Conservation (phyloP, 2,113 vertebrate species). For the Macquaria ambigua region DNA sequence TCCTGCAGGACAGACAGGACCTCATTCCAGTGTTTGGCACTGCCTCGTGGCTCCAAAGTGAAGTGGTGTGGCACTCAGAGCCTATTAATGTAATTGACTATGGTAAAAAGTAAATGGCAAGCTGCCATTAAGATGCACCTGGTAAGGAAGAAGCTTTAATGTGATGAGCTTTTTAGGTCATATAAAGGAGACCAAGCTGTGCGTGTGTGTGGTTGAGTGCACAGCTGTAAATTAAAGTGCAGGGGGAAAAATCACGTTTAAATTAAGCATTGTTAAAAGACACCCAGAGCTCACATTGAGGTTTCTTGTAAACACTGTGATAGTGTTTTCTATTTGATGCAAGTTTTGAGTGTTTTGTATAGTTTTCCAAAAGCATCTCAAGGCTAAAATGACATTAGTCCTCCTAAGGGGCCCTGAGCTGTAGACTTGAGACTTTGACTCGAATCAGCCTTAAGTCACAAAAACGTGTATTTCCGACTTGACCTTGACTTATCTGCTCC, state of each 20-base stretch:
- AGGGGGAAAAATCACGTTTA: background rate
- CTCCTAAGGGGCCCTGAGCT: background rate
- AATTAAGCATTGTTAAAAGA: background rate
- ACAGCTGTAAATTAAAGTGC: background rate
- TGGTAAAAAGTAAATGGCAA: conserved; percentile 44
- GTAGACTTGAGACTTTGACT: background rate
- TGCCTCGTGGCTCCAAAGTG: background rate
- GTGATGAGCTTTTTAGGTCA: conserved; percentile 40
- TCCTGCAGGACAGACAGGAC: conserved; percentile 12
- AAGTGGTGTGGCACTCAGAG: background rate
- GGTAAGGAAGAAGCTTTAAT: conserved; percentile 26
- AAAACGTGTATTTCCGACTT: background rate
- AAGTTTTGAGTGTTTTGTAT: background rate
- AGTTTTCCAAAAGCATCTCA: background rate
- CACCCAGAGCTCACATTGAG: background rate
- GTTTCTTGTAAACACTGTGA: background rate
- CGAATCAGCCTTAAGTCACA: background rate
- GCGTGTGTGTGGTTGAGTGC: background rate
- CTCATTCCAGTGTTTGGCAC: background rate
- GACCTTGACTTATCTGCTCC: background rate
- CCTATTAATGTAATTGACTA: conserved; percentile 50
- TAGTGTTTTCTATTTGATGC: background rate
- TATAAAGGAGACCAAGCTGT: conserved; percentile 31
- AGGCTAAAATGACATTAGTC: background rate
- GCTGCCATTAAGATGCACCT: conserved; percentile 45